Conservation (phyloP, 2,113 vertebrate genomes). For the Salvelinus alpinus region DNA sequence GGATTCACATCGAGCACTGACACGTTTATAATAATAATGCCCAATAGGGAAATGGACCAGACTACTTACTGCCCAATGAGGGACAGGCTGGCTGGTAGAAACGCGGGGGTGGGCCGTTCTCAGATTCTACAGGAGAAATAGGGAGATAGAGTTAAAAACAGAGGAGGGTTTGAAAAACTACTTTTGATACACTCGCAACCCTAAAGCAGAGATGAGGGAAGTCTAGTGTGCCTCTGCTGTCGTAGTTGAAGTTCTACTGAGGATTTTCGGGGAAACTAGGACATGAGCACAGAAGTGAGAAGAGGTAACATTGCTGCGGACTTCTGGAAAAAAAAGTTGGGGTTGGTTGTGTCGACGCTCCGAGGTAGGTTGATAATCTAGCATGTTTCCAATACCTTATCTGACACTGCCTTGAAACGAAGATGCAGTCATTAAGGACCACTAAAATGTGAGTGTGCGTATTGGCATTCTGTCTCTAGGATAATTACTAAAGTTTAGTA, state of each 20-base stretch:
- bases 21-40: conserved; percentile 2
- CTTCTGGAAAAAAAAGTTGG: conserved; percentile 9
- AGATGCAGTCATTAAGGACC: background rate
- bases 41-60: conserved; percentile 45
- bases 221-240: conserved; percentile 4
- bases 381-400: background rate
- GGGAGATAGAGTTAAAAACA: conserved; percentile 5
- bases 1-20: conserved; percentile 4
- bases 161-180: conserved; percentile 29
- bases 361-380: conserved; percentile 41
- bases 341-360: too few species aligned
- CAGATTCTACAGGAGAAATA: conserved; percentile 20
- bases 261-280: background rate
- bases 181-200: conserved; percentile 14
- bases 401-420: background rate
- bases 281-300: background rate
- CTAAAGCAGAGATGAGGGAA: conserved; percentile 32
- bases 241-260: conserved; percentile 8
- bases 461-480: too few species aligned
- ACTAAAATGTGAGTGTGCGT: background rate
- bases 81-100: conserved; percentile 17
- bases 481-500: too few species aligned
- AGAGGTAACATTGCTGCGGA: conserved; percentile 12
- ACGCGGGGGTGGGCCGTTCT: conserved; percentile 14
- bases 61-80: conserved; percentile 53